Evolutionary conservation across 2,113 vertebrate species (phyloP).

Genomic region (Amia ocellicauda): DNA sequence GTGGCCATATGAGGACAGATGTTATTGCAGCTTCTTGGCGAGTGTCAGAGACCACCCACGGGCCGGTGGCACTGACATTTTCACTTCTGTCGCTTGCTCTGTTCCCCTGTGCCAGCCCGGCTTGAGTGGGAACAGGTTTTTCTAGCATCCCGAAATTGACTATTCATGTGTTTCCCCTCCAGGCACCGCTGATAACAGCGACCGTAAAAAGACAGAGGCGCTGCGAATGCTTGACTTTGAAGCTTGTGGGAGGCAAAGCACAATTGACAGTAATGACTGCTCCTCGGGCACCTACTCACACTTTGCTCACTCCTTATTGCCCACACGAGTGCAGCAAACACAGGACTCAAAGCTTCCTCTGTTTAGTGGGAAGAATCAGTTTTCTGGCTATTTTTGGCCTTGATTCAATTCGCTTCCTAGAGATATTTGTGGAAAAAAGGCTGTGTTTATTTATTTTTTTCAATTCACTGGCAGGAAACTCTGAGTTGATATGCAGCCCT

Average conservation of each 20-base stretch:
- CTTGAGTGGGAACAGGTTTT: background rate
- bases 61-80: background rate
- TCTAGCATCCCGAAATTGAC: background rate
- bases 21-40: background rate
- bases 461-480: too few relatives aligned
- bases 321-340: background rate
- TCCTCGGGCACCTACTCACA: background rate
- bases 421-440: too few relatives aligned
- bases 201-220: background rate
- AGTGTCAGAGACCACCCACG: background rate
- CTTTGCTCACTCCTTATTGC: background rate
- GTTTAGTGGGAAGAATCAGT: background rate
- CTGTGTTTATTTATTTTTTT: too few relatives aligned
- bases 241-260: background rate
- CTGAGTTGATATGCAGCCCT: too few relatives aligned
- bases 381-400: too few relatives aligned
- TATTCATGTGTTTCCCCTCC: background rate
- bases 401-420: too few relatives aligned
- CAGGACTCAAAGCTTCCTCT: background rate
- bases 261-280: background rate
- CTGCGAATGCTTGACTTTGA: background rate
- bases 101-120: background rate
- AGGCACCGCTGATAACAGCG: too few relatives aligned
- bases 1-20: background rate
- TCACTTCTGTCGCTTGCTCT: background rate